Base-by-base conservation (phyloP, 2,888 invertebrate species). In the Serripes groenlandicus region DNA sequence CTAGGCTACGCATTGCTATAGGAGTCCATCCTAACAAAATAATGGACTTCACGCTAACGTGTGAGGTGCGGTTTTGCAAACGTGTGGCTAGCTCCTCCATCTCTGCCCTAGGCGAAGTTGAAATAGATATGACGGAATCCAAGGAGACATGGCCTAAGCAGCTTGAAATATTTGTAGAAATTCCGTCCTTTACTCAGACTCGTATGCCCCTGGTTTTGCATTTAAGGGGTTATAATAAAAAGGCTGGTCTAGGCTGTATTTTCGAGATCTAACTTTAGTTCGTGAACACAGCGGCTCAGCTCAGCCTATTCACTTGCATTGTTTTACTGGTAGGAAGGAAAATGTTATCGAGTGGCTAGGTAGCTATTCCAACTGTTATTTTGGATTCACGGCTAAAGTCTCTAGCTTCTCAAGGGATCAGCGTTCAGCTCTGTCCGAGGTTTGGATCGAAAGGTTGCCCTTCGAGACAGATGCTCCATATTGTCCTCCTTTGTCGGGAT, bases 291-390 rank as follows among this genome's bases (percentile, higher is more conserved):
- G 58, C 26, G 23, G 23, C 7, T n/a, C 62, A 7, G 3, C 7
- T 62, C 62, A 62, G 62, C 62, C 28, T 3, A 62, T 62, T n/a
- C 62, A 62, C 7, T 30, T 28, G 30, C 62, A 62, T 62, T 62
- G 62, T 62, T 62, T 62, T 30, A n/a, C 11, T 11, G 30, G 62
- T 7, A 30, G 11, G 5, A 9, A 9, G n/a, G 30, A 30, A 15
- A 30, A 18, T 7, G 28, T 18, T 30, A 5, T 9, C 5, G 30
- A 5, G 5, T 62, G 62, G 62, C 30, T 30, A 5, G 32, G 9
- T 28, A 28, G 7, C n/a, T 62, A 28, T 30, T 5, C 7, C 9
- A 62, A 62, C 30, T 28, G 28, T 30, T 62, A 7, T 30, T 62
- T 62, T n/a, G 30, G 62, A 9, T 62, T 62, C 62, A 62, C 62